Conservation (phyloP, 2,888 invertebrate species). For the Ellobium chinense region DNA sequence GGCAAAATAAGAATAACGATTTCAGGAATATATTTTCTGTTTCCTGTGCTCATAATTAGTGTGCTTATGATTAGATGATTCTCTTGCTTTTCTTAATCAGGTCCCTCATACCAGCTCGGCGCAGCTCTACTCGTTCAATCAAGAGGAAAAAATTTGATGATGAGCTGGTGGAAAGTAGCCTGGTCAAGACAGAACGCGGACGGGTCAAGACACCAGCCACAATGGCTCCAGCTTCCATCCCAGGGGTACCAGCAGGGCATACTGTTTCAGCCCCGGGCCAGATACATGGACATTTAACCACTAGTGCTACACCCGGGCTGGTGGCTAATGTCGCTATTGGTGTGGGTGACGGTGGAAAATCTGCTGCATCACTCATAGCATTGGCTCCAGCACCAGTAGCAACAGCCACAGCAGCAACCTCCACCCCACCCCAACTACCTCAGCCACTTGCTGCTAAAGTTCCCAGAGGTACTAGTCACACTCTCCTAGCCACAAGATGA, state of each 20-base stretch:
- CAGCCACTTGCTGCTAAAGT: neutral
- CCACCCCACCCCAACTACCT: neutral
- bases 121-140: constrained; percentile 85
- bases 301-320: neutral
- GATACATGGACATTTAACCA: neutral
- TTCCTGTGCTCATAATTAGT: neutral
- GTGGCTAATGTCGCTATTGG: neutral
- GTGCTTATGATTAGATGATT: neutral
- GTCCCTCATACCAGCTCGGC: constrained; percentile 39
- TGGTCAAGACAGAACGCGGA: constrained; percentile 81
- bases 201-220: constrained; percentile 34
- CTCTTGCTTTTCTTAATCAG: too few relatives aligned
- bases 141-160: constrained; percentile 97
- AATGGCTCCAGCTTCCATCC: neutral
- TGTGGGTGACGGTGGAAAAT: neutral
- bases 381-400: neutral
- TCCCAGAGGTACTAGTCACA: too few relatives aligned
- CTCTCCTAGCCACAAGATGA: too few relatives aligned
- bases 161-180: constrained; percentile 95
- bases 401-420: neutral
- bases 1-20: too few relatives aligned
- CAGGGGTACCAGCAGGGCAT: constrained; percentile 1
- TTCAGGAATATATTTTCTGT: neutral
- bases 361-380: neutral
- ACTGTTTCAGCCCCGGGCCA: neutral